Percentiles rank a stretch among this genome's conserved stretches.
phyloP scores from a whole-genome alignment of 35 echinoderm and acorn worm species.

The Nesometra sesokonis region DNA sequence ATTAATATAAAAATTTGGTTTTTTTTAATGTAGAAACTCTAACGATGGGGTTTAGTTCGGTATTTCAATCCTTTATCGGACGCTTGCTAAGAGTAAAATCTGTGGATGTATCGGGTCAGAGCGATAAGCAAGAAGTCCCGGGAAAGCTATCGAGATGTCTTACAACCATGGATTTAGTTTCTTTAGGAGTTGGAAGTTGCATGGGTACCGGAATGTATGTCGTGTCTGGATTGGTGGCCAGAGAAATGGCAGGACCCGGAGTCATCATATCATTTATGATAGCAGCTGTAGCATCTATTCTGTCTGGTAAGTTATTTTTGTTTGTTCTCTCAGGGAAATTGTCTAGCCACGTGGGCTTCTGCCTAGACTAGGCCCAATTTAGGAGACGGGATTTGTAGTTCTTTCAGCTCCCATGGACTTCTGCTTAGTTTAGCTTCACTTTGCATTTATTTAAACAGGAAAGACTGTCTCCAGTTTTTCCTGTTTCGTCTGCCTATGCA shows the following conservation, averaged over 20 bases:
- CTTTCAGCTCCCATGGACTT: too few species aligned
- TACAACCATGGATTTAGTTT: conserved; percentile 75
- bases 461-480: too few species aligned
- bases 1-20: not conserved
- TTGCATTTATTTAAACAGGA: too few species aligned
- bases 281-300: conserved; percentile 80
- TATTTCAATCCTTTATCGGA: conserved; percentile 18
- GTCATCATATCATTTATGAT: conserved; percentile 92
- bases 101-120: conserved; percentile 36
- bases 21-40: not conserved
- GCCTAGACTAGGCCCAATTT: too few species aligned
- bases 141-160: conserved; percentile 82
- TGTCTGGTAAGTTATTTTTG: conserved; percentile 74
- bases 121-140: conserved; percentile 26
- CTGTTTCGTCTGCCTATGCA: too few species aligned
- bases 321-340: too few species aligned
- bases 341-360: too few species aligned
- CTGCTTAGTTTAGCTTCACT: too few species aligned
- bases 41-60: conserved; percentile 51
- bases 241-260: conserved; percentile 86
- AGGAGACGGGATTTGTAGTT: too few species aligned
- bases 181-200: conserved; percentile 88
- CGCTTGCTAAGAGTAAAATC: conserved; percentile 67
- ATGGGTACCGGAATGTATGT: conserved; percentile 99
- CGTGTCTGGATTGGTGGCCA: conserved; percentile 86